Conservation (phyloP, 2,797 vertebrate genomes). For the Okamejei kenojei region DNA sequence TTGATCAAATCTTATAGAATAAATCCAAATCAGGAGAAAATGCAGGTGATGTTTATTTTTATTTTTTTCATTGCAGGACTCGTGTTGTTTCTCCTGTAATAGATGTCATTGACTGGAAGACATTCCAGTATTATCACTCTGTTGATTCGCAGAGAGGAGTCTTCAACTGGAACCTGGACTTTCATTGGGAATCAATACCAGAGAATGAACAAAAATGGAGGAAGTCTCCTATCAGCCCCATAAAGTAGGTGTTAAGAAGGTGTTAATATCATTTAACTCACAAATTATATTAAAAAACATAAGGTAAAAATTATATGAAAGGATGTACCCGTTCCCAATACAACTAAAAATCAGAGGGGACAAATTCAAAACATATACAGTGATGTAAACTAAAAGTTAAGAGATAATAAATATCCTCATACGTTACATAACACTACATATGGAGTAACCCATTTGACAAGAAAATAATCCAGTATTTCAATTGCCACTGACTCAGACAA, state of each 20-base stretch:
- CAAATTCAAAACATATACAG: neutral
- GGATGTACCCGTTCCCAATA: neutral
- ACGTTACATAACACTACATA: neutral
- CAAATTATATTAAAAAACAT: neutral
- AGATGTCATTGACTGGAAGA: constrained; percentile 75
- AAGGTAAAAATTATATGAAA: neutral
- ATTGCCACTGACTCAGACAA: neutral
- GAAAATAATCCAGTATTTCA: neutral
- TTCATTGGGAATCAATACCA: constrained; percentile 67
- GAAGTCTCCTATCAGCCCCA: constrained; percentile 59
- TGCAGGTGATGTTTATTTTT: neutral
- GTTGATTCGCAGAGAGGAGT: constrained; percentile 62
- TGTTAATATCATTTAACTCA: neutral
- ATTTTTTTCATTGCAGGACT: constrained; percentile 59
- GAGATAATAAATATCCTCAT: neutral
- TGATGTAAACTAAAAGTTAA: neutral
- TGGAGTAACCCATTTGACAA: neutral
- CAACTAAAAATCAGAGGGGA: neutral
- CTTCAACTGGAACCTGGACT: constrained; percentile 79
- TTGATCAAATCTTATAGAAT: neutral
- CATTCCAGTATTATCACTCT: constrained; percentile 69
- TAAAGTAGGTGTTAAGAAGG: constrained; percentile 56
- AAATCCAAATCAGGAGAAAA: neutral
- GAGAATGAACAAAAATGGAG: constrained; percentile 53
- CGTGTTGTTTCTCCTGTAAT: constrained; percentile 72